Conservation (phyloP, 2,113 vertebrate genomes). For the Pituophis catenifer region DNA sequence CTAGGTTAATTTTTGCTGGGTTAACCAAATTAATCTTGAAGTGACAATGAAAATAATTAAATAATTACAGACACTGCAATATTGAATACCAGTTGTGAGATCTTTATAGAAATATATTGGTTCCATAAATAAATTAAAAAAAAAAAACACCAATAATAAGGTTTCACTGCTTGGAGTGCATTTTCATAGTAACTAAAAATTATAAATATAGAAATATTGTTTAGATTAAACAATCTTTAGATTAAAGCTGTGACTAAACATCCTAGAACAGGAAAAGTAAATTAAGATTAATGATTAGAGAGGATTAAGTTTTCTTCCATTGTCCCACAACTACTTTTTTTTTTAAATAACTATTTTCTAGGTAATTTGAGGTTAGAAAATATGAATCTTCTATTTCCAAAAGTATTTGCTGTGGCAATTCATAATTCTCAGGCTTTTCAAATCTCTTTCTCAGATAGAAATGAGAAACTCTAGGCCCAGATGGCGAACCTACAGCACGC, state of each 20-base stretch:
- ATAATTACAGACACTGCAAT: not conserved
- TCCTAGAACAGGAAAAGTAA: not conserved
- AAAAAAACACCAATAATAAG: not conserved
- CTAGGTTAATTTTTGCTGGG: constrained; percentile 17
- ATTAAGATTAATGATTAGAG: not conserved
- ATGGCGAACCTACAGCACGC: no score
- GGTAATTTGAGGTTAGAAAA: not conserved
- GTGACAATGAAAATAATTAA: not conserved
- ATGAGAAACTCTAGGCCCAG: not conserved
- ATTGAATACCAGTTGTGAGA: not conserved
- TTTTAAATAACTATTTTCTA: not conserved
- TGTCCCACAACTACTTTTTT: not conserved
- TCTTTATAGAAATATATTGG: not conserved
- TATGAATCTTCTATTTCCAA: not conserved
- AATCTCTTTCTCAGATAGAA: not conserved
- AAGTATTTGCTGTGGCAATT: not conserved
- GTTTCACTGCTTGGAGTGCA: not conserved
- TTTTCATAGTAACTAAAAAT: not conserved
- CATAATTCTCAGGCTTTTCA: not conserved
- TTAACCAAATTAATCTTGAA: not conserved
- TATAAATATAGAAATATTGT: not conserved
- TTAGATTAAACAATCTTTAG: not conserved
- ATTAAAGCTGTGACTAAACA: not conserved
- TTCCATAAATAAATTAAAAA: not conserved
- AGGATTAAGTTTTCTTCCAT: not conserved